A percentile compares a stretch with the other conserved stretches of the same genome.
phyloP scores from a whole-genome alignment of 2,888 invertebrate genomes.

The Uloborus plumipes region DNA sequence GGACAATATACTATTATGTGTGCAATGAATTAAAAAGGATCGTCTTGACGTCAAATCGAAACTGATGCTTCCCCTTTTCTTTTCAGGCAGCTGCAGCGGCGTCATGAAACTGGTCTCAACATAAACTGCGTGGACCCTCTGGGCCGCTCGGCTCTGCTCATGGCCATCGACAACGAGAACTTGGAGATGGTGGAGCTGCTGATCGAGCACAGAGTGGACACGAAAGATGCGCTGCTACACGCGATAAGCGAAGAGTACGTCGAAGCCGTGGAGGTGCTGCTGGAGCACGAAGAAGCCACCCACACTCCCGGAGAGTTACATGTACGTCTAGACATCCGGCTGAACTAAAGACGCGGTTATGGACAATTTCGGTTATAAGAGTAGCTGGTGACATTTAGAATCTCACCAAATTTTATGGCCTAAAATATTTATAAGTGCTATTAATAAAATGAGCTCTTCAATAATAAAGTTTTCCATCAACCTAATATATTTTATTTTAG shows the following conservation, averaged over 20 bases:
- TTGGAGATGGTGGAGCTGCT: slow-evolving; percentile 86
- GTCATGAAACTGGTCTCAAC: slow-evolving; percentile 75
- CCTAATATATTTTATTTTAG: too few relatives aligned
- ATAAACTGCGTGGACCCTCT: slow-evolving; percentile 94
- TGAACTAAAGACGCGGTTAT: too few relatives aligned
- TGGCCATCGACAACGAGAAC: slow-evolving; percentile 95
- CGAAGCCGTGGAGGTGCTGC: slow-evolving; percentile 91
- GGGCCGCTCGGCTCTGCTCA: slow-evolving; percentile 87
- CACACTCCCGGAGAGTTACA: slow-evolving; percentile 79
- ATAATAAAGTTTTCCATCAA: background rate
- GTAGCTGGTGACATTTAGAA: too few relatives aligned
- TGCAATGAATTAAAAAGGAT: too few relatives aligned
- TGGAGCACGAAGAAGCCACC: slow-evolving; percentile 90
- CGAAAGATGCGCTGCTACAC: slow-evolving; percentile 89
- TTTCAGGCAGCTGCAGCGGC: slow-evolving; percentile 40
- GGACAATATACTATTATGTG: too few relatives aligned
- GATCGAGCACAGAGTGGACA: slow-evolving; percentile 77
- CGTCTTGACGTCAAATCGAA: too few relatives aligned
- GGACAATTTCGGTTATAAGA: too few relatives aligned
- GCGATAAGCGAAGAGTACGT: slow-evolving; percentile 96
- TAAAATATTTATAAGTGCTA: too few relatives aligned
- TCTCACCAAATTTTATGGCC: too few relatives aligned
- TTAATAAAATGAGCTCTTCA: too few relatives aligned
- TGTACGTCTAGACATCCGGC: slow-evolving; percentile 19
- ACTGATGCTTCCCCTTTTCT: too few relatives aligned